Conservation (phyloP, 2,113 vertebrate genomes). For the Cynocephalus volans region DNA sequence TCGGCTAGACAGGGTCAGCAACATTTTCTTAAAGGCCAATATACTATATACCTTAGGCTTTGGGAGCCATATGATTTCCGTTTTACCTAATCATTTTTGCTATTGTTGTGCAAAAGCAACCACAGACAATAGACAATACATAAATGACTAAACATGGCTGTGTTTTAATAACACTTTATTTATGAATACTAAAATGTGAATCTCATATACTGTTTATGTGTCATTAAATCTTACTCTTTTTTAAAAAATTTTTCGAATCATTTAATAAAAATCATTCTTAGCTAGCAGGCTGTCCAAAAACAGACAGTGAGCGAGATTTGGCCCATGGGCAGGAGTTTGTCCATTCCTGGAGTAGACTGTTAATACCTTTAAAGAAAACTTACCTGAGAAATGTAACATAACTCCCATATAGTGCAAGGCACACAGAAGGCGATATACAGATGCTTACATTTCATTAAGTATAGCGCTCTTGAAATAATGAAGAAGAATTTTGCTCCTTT, state of each 20-base stretch:
- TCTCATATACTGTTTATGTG: neutral
- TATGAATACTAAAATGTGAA: neutral
- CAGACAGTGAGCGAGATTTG: neutral
- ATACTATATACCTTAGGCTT: neutral
- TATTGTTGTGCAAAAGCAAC: neutral
- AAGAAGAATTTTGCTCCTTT: neutral
- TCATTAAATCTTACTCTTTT: neutral
- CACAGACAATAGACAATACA: neutral
- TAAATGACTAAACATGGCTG: neutral
- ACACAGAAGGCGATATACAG: neutral
- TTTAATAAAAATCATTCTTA: conserved; percentile 40
- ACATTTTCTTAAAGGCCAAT: neutral
- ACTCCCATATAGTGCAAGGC: neutral
- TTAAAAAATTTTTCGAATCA: neutral
- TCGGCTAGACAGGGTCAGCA: neutral
- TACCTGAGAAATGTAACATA: neutral
- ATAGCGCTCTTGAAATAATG: neutral
- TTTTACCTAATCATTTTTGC: neutral
- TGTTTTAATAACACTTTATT: neutral
- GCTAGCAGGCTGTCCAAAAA: neutral
- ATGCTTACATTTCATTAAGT: neutral
- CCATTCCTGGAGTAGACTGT: neutral
- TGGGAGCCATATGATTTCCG: neutral
- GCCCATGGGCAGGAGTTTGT: neutral
- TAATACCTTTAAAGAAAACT: neutral